Percentiles rank a stretch among this genome's conserved stretches.
phyloP scores from a whole-genome alignment of 2,888 invertebrate genomes.

The Melieria omissa region DNA sequence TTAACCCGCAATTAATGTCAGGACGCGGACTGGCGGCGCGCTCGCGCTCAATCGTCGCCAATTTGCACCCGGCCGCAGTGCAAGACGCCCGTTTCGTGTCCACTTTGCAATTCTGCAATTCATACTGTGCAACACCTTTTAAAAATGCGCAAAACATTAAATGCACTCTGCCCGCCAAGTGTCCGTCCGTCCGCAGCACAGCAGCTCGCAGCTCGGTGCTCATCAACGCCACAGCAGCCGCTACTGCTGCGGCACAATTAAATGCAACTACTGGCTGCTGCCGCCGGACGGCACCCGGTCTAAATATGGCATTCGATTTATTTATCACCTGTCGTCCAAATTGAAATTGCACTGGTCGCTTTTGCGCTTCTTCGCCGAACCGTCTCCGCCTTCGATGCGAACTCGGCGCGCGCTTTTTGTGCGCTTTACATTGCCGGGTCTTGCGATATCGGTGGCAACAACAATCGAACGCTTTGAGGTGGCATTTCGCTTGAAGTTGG shows the following conservation, averaged over 20 bases:
- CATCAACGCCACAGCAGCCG: slow-evolving; percentile 24
- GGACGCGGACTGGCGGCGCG: slow-evolving; percentile 18
- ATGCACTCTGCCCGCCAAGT: background rate
- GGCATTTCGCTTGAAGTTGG: background rate
- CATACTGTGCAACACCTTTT: slow-evolving; percentile 34
- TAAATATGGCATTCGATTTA: slow-evolving; percentile 61
- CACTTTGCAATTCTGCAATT: slow-evolving; percentile 6
- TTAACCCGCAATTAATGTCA: slow-evolving; percentile 40
- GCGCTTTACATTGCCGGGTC: background rate
- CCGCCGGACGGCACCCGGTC: slow-evolving; percentile 29
- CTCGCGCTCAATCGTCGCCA: slow-evolving; percentile 21
- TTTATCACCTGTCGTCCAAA: slow-evolving; percentile 66
- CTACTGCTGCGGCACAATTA: slow-evolving; percentile 25
- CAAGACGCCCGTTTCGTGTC: slow-evolving; percentile 4
- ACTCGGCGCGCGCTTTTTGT: background rate
- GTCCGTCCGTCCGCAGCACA: background rate
- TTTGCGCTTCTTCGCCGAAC: background rate
- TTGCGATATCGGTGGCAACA: background rate
- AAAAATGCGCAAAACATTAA: slow-evolving; percentile 20
- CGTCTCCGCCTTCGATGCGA: no score
- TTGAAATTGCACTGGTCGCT: slow-evolving; percentile 20
- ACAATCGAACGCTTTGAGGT: slow-evolving; percentile 26
- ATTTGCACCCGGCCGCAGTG: slow-evolving; percentile 24
- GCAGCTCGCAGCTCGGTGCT: background rate
- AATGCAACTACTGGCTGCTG: slow-evolving; percentile 13